A percentile compares a stretch with the other conserved stretches of the same genome.
These are phyloP conservation scores for Delphinapterus leucas DNA, from an alignment of 2,113 vertebrate genomes.

Conservation along the genomic window DNA sequence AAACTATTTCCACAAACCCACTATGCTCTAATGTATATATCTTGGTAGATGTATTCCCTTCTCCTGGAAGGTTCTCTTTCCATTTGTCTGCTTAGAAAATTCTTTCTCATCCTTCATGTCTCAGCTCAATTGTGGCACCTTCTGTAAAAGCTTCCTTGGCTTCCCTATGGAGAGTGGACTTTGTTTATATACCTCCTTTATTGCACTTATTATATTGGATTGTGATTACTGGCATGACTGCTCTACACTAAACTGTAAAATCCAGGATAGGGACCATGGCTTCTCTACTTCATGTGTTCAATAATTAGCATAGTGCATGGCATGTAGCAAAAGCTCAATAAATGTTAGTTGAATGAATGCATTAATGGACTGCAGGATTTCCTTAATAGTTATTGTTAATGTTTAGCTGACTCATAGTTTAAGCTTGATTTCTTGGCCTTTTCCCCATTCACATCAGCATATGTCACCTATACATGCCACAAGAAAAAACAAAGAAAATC, in stretches of 20 bases:
- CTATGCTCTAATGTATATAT: neutral
- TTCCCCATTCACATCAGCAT: neutral
- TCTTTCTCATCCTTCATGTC: neutral
- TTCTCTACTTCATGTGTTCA: slow-evolving; percentile 25
- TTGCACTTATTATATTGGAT: neutral
- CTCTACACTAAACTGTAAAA: neutral
- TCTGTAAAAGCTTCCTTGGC: neutral
- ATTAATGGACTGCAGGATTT: neutral
- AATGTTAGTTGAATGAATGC: neutral
- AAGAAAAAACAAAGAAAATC: slow-evolving; percentile 34
- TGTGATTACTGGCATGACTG: slow-evolving; percentile 8
- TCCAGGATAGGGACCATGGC: neutral
- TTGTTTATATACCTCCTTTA: neutral
- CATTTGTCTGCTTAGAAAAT: neutral
- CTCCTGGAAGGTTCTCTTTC: neutral
- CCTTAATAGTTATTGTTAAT: slow-evolving; percentile 19
- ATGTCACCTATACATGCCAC: neutral
- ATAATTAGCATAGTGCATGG: neutral
- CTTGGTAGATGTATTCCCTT: neutral
- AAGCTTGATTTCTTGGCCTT: neutral
- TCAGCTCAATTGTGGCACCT: slow-evolving; percentile 17
- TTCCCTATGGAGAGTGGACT: neutral
- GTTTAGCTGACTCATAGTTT: neutral
- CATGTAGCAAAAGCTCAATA: neutral
- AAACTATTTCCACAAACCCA: neutral